phyloP scores from a whole-genome alignment of 2,113 vertebrate species.

The Castor canadensis region DNA sequence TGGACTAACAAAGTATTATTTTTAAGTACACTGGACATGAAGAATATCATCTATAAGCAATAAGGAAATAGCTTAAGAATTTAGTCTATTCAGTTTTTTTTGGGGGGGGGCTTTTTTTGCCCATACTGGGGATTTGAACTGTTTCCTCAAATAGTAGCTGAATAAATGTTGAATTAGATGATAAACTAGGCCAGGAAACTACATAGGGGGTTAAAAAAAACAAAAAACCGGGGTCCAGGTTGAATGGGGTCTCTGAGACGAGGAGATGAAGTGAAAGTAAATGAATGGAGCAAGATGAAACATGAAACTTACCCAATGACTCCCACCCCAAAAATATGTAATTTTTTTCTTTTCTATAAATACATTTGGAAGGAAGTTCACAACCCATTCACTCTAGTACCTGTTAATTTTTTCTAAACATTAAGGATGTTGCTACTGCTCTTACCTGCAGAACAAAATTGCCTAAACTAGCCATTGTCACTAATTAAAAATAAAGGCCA shows the following conservation, averaged over 20 bases:
- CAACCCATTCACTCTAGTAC: neutral
- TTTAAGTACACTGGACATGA: neutral
- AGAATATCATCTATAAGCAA: neutral
- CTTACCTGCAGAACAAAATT: neutral
- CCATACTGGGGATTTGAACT: too few species aligned
- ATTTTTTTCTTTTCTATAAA: neutral
- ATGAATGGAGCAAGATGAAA: neutral
- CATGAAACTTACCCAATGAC: neutral
- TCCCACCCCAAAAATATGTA: neutral
- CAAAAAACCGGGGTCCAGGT: neutral
- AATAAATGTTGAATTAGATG: neutral
- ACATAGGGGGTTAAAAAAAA: neutral
- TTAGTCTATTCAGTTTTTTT: neutral
- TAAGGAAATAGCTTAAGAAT: neutral
- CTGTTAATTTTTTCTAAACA: neutral
- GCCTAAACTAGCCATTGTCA: neutral
- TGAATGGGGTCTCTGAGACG: neutral
- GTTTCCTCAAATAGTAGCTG: neutral
- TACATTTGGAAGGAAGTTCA: neutral
- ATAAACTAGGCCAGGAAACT: neutral
- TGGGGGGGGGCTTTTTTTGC: too few species aligned
- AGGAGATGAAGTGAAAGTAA: neutral
- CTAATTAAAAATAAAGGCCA: neutral
- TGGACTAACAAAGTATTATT: neutral
- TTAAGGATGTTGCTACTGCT: neutral